phyloP scores from a whole-genome alignment of 1,140 invertebrate species.

The Linepithema humile region DNA sequence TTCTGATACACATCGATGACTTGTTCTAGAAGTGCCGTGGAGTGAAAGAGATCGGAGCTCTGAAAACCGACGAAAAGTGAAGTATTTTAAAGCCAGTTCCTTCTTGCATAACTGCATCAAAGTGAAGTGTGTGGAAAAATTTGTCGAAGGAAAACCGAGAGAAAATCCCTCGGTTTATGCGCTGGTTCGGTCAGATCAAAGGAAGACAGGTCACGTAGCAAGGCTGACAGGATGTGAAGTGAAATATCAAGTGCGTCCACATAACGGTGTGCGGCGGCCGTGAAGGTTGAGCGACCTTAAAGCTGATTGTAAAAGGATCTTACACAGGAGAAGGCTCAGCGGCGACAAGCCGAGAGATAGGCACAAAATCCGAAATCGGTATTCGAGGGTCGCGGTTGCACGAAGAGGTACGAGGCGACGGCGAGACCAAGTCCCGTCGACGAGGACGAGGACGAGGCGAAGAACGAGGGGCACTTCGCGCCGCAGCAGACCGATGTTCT shows the following conservation, averaged over 20 bases:
- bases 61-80: not conserved
- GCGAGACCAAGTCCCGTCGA: not conserved
- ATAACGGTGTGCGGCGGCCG: not conserved
- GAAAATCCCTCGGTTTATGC: not conserved
- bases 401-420: conserved; percentile 13
- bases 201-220: not conserved
- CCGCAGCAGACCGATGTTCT: conserved; percentile 67
- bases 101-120: not conserved
- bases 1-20: not conserved
- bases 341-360: conserved; percentile 15
- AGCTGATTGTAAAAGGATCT: conserved; percentile 57
- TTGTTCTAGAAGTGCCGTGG: not conserved
- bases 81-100: not conserved
- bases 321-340: conserved; percentile 43
- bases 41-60: not conserved
- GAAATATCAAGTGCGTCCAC: conserved; percentile 46
- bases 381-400: conserved; percentile 39
- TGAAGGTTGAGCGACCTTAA: conserved; percentile 29
- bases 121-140: not conserved
- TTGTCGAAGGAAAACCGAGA: not conserved
- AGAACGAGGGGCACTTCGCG: conserved; percentile 34
- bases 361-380: conserved; percentile 67
- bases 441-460: conserved; percentile 15
- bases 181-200: not conserved
- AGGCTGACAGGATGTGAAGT: not conserved